Percentiles rank a stretch among this genome's conserved stretches.
phyloP scores from a whole-genome alignment of 2,888 invertebrate species.

The Aporophyla lueneburgensis region DNA sequence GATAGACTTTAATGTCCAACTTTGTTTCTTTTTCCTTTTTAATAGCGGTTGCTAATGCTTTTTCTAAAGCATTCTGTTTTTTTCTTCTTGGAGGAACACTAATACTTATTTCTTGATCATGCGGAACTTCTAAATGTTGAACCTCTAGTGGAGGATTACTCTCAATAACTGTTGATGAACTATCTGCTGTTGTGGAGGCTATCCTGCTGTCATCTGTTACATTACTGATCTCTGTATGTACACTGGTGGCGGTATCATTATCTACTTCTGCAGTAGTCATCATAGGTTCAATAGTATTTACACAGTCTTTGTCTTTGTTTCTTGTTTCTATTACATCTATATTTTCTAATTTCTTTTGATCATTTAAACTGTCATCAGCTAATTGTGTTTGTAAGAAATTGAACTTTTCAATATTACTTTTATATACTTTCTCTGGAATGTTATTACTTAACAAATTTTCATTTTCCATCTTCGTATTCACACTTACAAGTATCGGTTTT shows the following conservation, averaged over 20 bases:
- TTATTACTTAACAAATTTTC: constrained; percentile 66
- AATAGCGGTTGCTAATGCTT: constrained; percentile 64
- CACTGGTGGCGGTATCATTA: constrained; percentile 58
- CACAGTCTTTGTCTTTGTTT: constrained; percentile 73
- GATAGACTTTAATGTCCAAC: constrained; percentile 89
- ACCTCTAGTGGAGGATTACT: constrained; percentile 57
- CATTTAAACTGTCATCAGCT: constrained; percentile 72
- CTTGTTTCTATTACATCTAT: constrained; percentile 66
- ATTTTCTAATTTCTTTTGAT: constrained; percentile 70
- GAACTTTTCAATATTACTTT: constrained; percentile 84
- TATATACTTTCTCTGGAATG: constrained; percentile 81
- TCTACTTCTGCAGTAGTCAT: constrained; percentile 57
- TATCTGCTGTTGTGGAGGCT: constrained; percentile 69
- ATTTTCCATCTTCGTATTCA: constrained; percentile 56
- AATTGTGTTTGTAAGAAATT: constrained; percentile 87
- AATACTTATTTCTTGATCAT: constrained; percentile 78
- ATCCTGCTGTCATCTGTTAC: constrained; percentile 86
- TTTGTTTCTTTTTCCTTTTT: constrained; percentile 65
- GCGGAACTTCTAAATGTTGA: constrained; percentile 64
- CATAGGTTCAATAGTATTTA: constrained; percentile 59
- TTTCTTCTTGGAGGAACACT: constrained; percentile 87
- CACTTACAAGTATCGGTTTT: constrained; percentile 62
- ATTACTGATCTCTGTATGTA: constrained; percentile 77
- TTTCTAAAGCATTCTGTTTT: constrained; percentile 76
- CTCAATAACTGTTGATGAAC: constrained; percentile 61